Conservation (phyloP, 2,797 vertebrate species). For the Orientallactaga sibirica region DNA sequence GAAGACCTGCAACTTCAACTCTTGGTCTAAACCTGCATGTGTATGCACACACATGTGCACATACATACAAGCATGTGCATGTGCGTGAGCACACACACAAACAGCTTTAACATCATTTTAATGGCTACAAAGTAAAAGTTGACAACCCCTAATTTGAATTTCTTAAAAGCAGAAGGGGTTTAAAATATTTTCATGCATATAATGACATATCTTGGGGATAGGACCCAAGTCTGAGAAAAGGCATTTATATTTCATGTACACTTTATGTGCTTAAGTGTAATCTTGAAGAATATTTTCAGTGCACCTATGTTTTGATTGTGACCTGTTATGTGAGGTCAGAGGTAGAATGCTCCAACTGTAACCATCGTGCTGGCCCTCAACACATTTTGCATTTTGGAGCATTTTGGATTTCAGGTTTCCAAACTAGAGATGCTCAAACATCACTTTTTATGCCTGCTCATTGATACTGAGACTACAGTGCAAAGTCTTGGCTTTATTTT, state of each 20-base stretch:
- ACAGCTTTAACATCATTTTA: constrained; percentile 16
- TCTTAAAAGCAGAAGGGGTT: background rate
- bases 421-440: background rate
- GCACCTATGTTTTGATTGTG: background rate
- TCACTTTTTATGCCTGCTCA: background rate
- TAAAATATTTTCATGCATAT: background rate
- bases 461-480: background rate
- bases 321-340: background rate
- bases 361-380: background rate
- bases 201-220: background rate
- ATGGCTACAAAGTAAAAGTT: background rate
- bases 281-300: background rate
- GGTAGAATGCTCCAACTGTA: background rate
- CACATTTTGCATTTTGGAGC: background rate
- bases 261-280: background rate
- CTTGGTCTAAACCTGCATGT: too few relatives aligned
- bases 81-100: background rate
- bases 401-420: background rate
- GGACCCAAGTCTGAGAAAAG: background rate
- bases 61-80: too few relatives aligned
- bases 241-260: background rate
- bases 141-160: background rate
- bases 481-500: constrained; percentile 9
- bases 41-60: too few relatives aligned
- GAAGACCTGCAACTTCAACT: too few relatives aligned